These are phyloP conservation scores for Scelioninae gen. 2 DNA, from an alignment of 2,888 invertebrate species.

Conservation along the genomic window DNA sequence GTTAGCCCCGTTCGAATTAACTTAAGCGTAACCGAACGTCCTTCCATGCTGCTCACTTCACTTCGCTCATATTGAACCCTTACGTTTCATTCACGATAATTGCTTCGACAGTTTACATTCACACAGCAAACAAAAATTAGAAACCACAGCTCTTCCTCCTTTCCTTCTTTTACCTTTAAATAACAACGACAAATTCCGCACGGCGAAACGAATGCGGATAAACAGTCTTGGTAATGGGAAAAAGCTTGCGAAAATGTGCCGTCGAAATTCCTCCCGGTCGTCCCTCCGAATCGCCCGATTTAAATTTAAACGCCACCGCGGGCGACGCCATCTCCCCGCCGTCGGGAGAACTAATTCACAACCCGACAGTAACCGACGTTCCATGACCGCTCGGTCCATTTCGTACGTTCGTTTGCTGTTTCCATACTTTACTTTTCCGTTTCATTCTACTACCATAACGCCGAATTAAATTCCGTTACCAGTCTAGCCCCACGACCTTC, in stretches of 20 bases:
- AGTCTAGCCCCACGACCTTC: not conserved
- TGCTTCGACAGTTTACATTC: too few relatives aligned
- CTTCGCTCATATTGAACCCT: too few relatives aligned
- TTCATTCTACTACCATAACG: slow-evolving; percentile 74
- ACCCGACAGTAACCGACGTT: slow-evolving; percentile 67
- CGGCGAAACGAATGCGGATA: not conserved
- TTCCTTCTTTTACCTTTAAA: too few relatives aligned
- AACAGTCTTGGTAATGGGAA: not conserved
- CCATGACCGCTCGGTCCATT: slow-evolving; percentile 67
- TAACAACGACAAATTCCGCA: too few relatives aligned
- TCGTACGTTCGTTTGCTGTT: slow-evolving; percentile 61
- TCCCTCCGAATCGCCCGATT: slow-evolving; percentile 18
- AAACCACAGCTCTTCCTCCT: too few relatives aligned
- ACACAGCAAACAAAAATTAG: too few relatives aligned
- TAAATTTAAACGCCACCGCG: slow-evolving; percentile 56
- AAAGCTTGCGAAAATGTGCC: not conserved
- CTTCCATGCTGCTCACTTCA: too few relatives aligned
- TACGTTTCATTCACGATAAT: too few relatives aligned
- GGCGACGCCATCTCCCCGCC: slow-evolving; percentile 57
- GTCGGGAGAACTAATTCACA: slow-evolving; percentile 67
- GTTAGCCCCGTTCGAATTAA: too few relatives aligned
- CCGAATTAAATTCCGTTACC: slow-evolving; percentile 61
- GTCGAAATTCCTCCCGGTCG: slow-evolving; percentile 12
- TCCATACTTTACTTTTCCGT: slow-evolving; percentile 73
- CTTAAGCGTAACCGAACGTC: too few relatives aligned